Percentiles rank a stretch among this genome's conserved stretches.
Evolutionary conservation across 2,797 vertebrate species (phyloP).

Genomic region (Salarias fasciatus): DNA sequence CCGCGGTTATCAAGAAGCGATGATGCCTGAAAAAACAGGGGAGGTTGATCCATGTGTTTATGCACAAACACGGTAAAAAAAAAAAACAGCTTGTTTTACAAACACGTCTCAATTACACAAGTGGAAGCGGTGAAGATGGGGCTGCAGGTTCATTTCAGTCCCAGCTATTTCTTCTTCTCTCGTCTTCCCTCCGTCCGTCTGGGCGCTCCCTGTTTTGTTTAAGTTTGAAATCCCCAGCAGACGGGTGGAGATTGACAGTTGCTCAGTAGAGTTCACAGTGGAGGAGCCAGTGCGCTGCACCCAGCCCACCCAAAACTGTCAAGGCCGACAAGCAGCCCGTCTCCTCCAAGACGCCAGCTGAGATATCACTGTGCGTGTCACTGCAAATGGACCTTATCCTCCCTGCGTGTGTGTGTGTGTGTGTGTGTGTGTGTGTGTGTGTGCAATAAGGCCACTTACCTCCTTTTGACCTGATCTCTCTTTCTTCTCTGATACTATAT

Average conservation of each 20-base stretch:
- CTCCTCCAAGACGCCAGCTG: conserved; percentile 63
- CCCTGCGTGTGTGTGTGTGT: conserved; percentile 69
- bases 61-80: conserved; percentile 48
- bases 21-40: conserved; percentile 70
- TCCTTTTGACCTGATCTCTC: conserved; percentile 71
- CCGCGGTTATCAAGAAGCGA: conserved; percentile 70
- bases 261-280: conserved; percentile 77
- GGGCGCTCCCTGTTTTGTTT: conserved; percentile 60
- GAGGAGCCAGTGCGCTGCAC: conserved; percentile 72
- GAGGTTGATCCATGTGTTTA: conserved; percentile 71
- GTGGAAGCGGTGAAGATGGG: neutral
- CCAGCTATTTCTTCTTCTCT: conserved; percentile 21
- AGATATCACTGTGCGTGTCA: conserved; percentile 74
- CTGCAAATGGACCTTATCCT: conserved; percentile 78
- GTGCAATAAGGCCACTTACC: conserved; percentile 78
- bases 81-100: conserved; percentile 67
- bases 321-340: conserved; percentile 77
- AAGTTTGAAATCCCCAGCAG: conserved; percentile 76
- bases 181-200: conserved; percentile 29
- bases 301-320: conserved; percentile 78
- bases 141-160: conserved; percentile 7
- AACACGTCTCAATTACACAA: conserved; percentile 49
- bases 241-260: conserved; percentile 71
- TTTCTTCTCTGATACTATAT: conserved; percentile 32
- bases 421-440: conserved; percentile 51